Percentiles rank a stretch among this genome's conserved stretches.
Evolutionary conservation across 2,113 vertebrate species (phyloP).

Genomic region (Antechinus flavipes): DNA sequence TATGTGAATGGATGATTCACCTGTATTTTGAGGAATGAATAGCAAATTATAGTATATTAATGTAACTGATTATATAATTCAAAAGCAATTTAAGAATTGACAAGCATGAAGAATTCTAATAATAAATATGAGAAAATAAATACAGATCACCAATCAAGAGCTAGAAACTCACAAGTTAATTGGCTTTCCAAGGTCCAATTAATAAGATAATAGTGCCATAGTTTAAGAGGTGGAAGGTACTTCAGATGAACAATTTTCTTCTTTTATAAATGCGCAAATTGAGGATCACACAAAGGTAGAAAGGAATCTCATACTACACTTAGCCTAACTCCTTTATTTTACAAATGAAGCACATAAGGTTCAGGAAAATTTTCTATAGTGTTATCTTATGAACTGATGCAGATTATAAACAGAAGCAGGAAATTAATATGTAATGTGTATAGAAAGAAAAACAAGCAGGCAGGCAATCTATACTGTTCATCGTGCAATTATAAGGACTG

Average conservation of each 20-base stretch:
- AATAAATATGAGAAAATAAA: background rate
- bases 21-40: background rate
- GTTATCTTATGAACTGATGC: background rate
- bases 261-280: background rate
- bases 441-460: background rate
- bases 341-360: background rate
- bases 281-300: background rate
- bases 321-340: background rate
- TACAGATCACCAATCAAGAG: background rate
- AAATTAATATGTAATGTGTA: background rate
- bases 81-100: background rate
- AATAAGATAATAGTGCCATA: background rate
- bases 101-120: background rate
- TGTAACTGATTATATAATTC: background rate
- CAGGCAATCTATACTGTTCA: background rate
- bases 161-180: background rate
- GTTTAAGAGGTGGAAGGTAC: background rate
- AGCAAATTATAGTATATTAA: constrained; percentile 5
- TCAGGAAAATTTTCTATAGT: background rate
- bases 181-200: background rate
- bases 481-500: background rate
- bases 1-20: background rate
- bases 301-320: background rate
- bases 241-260: background rate
- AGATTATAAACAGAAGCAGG: background rate